Conservation (phyloP, 2,797 vertebrate genomes). For the Serranus cabrilla region DNA sequence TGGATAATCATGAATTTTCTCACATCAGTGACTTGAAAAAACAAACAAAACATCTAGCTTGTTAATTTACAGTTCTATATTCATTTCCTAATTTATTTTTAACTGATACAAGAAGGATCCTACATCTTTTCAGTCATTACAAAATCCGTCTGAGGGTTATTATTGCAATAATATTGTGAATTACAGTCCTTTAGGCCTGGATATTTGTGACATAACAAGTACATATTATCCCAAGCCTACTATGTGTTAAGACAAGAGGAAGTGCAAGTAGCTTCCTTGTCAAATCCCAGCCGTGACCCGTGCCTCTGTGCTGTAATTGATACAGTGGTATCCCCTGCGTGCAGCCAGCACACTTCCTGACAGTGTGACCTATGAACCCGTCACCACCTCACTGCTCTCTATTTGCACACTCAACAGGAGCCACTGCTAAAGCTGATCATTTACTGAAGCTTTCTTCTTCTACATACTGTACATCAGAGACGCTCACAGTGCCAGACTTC, state of each 20-base stretch:
- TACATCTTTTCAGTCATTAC: too few species aligned
- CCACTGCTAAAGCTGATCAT: conserved; percentile 1
- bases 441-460: background rate
- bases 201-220: too few species aligned
- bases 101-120: too few species aligned
- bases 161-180: too few species aligned
- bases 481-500: background rate
- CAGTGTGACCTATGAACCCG: conserved; percentile 44
- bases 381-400: conserved; percentile 11
- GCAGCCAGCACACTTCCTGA: conserved; percentile 41
- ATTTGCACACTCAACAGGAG: background rate
- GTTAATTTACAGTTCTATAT: too few species aligned
- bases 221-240: too few species aligned
- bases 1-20: too few species aligned
- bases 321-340: background rate
- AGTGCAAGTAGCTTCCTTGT: background rate
- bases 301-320: conserved; percentile 20
- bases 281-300: conserved; percentile 2
- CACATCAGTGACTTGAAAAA: too few species aligned
- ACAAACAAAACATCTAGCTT: too few species aligned
- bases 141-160: too few species aligned
- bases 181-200: too few species aligned
- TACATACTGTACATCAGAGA: conserved; percentile 1
- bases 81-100: too few species aligned
- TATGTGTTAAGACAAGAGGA: background rate